These are phyloP conservation scores for Taenaris catops DNA, from an alignment of 2,888 invertebrate species.

Conservation along the genomic window DNA sequence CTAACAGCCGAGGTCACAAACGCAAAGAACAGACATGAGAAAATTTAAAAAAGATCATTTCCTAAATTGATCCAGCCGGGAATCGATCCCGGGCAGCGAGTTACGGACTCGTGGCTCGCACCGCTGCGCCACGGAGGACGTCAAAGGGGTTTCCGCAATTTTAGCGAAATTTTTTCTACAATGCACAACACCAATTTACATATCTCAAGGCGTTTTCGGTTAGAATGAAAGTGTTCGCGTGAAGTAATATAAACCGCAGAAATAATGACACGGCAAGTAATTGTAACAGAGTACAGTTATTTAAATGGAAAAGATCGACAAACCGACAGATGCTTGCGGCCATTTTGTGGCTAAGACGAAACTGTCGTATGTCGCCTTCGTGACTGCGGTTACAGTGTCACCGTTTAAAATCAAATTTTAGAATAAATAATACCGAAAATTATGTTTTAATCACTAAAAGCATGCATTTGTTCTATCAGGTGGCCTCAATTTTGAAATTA, in stretches of 20 bases:
- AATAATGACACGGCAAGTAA: constrained; percentile 60
- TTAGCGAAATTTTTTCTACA: no score
- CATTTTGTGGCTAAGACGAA: constrained; percentile 56
- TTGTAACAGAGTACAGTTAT: constrained; percentile 64
- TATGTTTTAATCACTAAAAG: constrained; percentile 9
- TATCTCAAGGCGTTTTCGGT: constrained; percentile 39
- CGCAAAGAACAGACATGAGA: no score
- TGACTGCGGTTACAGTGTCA: constrained; percentile 70
- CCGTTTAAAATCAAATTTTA: constrained; percentile 71
- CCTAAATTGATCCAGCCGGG: no score
- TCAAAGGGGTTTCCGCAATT: no score
- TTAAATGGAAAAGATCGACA: constrained; percentile 68
- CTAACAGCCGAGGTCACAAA: no score
- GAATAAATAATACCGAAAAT: constrained; percentile 32
- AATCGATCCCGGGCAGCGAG: no score
- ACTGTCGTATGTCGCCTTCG: constrained; percentile 55
- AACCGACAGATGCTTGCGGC: constrained; percentile 76
- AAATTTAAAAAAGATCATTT: no score
- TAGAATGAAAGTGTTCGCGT: constrained; percentile 51
- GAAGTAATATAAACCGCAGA: constrained; percentile 55
- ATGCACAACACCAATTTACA: constrained; percentile 38
- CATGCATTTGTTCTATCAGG: background rate
- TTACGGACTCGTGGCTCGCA: no score
- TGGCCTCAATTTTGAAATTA: constrained; percentile 1
- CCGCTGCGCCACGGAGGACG: no score